Percentiles rank a stretch among this genome's conserved stretches.
Conservation (phyloP, 2,113 vertebrate genomes). For the pig (Sus scrofa) region DNA sequence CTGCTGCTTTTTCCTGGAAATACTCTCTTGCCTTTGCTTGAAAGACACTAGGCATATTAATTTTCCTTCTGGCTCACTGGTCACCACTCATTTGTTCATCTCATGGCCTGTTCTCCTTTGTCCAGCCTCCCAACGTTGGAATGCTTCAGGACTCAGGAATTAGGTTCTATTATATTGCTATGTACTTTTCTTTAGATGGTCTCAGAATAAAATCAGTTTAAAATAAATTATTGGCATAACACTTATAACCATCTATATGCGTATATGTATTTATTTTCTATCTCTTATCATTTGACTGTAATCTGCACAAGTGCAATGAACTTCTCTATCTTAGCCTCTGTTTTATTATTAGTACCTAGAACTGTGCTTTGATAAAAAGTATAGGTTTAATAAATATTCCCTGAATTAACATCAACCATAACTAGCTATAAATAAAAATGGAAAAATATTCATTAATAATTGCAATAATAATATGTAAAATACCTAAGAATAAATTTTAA, state of each 20-base stretch:
- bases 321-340: not conserved
- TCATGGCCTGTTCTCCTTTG: not conserved
- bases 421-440: slow-evolving; percentile 4
- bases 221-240: not conserved
- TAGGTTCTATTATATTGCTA: not conserved
- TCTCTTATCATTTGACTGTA: not conserved
- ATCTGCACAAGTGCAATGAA: not conserved
- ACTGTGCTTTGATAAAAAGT: not conserved
- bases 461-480: not conserved
- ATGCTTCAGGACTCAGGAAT: not conserved
- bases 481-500: not conserved
- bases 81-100: not conserved
- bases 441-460: not conserved
- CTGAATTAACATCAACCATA: not conserved
- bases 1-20: not conserved
- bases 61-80: not conserved
- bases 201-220: not conserved
- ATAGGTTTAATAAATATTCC: not conserved
- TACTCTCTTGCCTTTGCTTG: not conserved
- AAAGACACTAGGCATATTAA: not conserved
- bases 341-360: not conserved
- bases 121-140: not conserved
- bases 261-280: not conserved
- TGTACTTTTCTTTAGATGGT: not conserved
- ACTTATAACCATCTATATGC: not conserved